These are phyloP conservation scores for Octodon degus DNA, from an alignment of 2,113 vertebrate genomes.

Conservation along the genomic window DNA sequence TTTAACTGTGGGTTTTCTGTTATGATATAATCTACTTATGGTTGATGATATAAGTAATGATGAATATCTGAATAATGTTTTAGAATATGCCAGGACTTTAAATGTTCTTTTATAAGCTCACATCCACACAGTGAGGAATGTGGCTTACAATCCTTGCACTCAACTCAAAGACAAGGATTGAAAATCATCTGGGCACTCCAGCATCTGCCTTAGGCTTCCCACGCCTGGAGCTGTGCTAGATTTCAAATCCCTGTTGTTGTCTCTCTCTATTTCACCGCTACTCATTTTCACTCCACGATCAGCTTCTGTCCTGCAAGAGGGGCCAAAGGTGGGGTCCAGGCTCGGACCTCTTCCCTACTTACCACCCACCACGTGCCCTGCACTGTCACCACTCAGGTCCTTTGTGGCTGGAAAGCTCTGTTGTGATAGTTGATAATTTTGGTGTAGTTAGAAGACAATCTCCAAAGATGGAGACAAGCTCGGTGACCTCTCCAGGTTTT, in stretches of 20 bases:
- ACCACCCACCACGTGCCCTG: neutral
- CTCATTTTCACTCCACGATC: neutral
- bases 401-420: neutral
- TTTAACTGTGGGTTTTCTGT: neutral
- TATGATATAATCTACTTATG: neutral
- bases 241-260: neutral
- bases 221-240: neutral
- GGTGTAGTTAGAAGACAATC: constrained; percentile 38
- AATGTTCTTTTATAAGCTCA: neutral
- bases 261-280: neutral
- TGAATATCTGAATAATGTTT: neutral
- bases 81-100: constrained; percentile 6
- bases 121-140: neutral
- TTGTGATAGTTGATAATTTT: constrained; percentile 23
- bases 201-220: neutral
- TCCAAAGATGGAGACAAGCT: neutral
- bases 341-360: neutral
- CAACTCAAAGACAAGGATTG: neutral
- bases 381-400: neutral
- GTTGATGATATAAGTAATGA: neutral
- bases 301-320: neutral
- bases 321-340: neutral
- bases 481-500: neutral
- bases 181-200: neutral
- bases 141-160: neutral